Evolutionary conservation across 1,140 invertebrate species (phyloP).

Genomic region (Planococcus citri): DNA sequence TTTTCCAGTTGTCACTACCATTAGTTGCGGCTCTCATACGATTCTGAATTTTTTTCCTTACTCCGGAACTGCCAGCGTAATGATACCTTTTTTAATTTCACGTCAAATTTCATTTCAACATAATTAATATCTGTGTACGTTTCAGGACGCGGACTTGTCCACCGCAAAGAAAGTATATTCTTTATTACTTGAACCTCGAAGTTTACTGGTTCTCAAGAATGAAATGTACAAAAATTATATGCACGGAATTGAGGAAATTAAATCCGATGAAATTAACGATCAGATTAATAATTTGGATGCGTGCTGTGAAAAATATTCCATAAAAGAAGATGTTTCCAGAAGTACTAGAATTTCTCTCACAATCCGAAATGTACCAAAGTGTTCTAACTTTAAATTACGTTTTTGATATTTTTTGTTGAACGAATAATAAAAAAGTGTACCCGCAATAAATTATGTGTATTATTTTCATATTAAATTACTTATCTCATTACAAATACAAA

Average conservation of each 20-base stretch:
- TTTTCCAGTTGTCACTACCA: constrained; percentile 82
- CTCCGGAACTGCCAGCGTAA: neutral
- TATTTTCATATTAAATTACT: too few relatives aligned
- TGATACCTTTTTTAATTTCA: too few relatives aligned
- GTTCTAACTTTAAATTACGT: constrained; percentile 48
- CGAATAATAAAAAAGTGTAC: neutral
- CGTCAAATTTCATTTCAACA: too few relatives aligned
- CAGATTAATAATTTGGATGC: constrained; percentile 52
- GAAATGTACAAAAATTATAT: constrained; percentile 72
- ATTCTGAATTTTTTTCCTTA: constrained; percentile 64
- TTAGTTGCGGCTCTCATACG: constrained; percentile 80
- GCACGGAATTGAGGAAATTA: constrained; percentile 74
- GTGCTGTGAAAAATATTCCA: constrained; percentile 41
- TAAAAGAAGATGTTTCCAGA: constrained; percentile 45
- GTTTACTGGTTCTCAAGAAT: constrained; percentile 72
- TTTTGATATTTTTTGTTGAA: constrained; percentile 27
- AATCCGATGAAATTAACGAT: constrained; percentile 52
- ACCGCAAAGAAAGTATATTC: constrained; percentile 35
- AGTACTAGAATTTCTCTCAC: constrained; percentile 76
- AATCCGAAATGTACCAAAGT: constrained; percentile 85
- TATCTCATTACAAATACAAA: too few relatives aligned
- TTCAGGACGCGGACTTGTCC: neutral
- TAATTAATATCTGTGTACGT: too few relatives aligned
- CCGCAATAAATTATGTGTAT: too few relatives aligned
- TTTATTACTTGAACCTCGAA: constrained; percentile 72